phyloP scores from a whole-genome alignment of 1,140 invertebrate genomes.

The Centruroides vittatus region DNA sequence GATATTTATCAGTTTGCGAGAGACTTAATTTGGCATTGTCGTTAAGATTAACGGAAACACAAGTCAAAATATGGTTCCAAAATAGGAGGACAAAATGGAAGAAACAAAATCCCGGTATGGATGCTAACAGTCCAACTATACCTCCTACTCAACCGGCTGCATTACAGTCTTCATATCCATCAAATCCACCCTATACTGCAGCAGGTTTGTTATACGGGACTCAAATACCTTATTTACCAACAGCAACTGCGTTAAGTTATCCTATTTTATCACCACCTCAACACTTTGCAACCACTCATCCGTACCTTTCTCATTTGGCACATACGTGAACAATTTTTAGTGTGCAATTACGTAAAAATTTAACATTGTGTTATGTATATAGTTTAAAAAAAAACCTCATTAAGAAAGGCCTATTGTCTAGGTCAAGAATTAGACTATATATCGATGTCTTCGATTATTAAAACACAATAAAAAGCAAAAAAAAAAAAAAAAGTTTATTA shows the following conservation, averaged over 20 bases:
- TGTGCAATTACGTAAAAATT: no score
- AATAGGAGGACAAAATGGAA: conserved; percentile 99
- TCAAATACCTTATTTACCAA: conserved; percentile 19
- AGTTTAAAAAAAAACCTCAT: no score
- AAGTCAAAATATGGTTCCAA: conserved; percentile 96
- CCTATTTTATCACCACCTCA: conserved; percentile 3
- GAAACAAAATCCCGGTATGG: conserved; percentile 96
- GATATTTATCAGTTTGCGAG: conserved; percentile 93
- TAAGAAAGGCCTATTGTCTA: no score
- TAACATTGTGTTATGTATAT: no score
- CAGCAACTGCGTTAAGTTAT: not conserved
- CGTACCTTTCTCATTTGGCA: conserved; percentile 11
- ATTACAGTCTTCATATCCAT: conserved; percentile 5
- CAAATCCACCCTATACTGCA: conserved; percentile 8
- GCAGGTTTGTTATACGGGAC: conserved; percentile 20
- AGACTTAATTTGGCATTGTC: conserved; percentile 87
- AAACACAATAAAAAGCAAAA: no score
- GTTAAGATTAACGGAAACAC: conserved; percentile 91
- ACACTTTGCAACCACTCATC: conserved; percentile 9
- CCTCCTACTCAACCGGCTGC: conserved; percentile 8
- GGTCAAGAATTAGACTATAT: no score
- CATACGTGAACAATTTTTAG: conserved; percentile 5
- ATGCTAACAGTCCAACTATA: conserved; percentile 43
- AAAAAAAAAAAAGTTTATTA: no score
- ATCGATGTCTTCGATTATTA: no score